Conservation (phyloP, 64 coral and sea anemone species). For the Porites lutea region DNA sequence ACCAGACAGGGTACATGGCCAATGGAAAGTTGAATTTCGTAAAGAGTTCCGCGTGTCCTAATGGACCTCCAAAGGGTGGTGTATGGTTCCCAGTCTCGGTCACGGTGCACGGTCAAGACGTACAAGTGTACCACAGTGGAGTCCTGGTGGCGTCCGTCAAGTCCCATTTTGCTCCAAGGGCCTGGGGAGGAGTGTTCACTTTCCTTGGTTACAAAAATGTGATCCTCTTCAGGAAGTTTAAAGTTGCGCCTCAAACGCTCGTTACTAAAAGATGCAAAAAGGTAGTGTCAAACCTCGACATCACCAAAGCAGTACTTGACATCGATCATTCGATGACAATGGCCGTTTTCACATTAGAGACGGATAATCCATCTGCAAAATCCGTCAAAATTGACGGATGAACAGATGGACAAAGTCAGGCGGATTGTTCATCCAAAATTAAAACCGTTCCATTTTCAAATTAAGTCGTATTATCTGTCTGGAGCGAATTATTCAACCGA, state of each 20-base stretch:
- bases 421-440: too few species aligned
- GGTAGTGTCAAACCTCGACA: background rate
- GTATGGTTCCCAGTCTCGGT: conserved; percentile 50
- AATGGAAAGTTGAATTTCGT: conserved; percentile 21
- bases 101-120: conserved; percentile 14
- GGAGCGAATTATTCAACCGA: too few species aligned
- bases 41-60: conserved; percentile 38
- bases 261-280: conserved; percentile 24
- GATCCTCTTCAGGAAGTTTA: conserved; percentile 31
- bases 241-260: background rate
- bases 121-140: background rate
- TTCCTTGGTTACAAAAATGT: conserved; percentile 40
- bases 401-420: too few species aligned
- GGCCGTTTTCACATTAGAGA: too few species aligned
- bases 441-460: too few species aligned
- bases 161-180: conserved; percentile 4
- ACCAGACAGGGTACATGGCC: conserved; percentile 66
- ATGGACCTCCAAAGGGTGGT: conserved; percentile 64
- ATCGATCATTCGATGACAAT: too few species aligned
- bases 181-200: conserved; percentile 15
- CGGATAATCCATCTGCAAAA: too few species aligned
- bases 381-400: too few species aligned
- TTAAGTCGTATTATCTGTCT: too few species aligned
- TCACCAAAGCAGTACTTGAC: too few species aligned
- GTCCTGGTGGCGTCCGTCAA: conserved; percentile 36